Evolutionary conservation across 2,113 vertebrate genomes (phyloP).

Genomic region (Sphaerodactylus townsendi): DNA sequence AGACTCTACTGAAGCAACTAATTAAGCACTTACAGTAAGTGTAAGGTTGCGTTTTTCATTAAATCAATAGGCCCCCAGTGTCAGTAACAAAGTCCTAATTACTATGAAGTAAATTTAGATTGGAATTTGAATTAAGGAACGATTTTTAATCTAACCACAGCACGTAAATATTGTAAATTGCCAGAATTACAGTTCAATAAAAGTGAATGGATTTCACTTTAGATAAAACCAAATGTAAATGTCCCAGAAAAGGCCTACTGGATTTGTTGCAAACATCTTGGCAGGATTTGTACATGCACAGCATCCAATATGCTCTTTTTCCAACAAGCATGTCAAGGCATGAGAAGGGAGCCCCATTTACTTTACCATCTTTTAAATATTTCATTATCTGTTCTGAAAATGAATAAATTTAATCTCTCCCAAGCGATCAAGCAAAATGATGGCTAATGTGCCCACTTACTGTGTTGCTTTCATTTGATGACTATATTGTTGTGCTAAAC

Average conservation of each 20-base stretch:
- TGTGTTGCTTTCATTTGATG: slow-evolving; percentile 80
- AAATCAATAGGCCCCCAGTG: slow-evolving; percentile 86
- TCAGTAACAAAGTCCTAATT: slow-evolving; percentile 86
- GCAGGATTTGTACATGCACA: slow-evolving; percentile 32
- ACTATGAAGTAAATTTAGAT: slow-evolving; percentile 87
- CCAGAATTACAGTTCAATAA: slow-evolving; percentile 89
- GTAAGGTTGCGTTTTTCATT: slow-evolving; percentile 88
- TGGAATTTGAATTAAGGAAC: slow-evolving; percentile 86
- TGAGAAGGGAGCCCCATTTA: slow-evolving; percentile 60
- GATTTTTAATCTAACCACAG: slow-evolving; percentile 81
- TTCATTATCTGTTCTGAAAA: slow-evolving; percentile 81
- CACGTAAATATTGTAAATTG: slow-evolving; percentile 86
- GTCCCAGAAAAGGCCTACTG: slow-evolving; percentile 47
- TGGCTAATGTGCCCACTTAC: slow-evolving; percentile 80
- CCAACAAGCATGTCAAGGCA: slow-evolving; percentile 52
- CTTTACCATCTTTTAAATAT: slow-evolving; percentile 77
- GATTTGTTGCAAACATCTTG: slow-evolving; percentile 67
- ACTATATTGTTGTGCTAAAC: slow-evolving; percentile 76
- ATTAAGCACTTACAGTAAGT: slow-evolving; percentile 87
- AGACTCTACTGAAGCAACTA: slow-evolving; percentile 79
- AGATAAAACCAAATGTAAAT: slow-evolving; percentile 80
- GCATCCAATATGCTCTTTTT: slow-evolving; percentile 36
- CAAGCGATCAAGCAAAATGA: slow-evolving; percentile 80
- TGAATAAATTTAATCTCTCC: slow-evolving; percentile 82
- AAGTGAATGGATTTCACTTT: slow-evolving; percentile 81